Conservation (phyloP, 2,888 invertebrate species). For the Plusia festucae region DNA sequence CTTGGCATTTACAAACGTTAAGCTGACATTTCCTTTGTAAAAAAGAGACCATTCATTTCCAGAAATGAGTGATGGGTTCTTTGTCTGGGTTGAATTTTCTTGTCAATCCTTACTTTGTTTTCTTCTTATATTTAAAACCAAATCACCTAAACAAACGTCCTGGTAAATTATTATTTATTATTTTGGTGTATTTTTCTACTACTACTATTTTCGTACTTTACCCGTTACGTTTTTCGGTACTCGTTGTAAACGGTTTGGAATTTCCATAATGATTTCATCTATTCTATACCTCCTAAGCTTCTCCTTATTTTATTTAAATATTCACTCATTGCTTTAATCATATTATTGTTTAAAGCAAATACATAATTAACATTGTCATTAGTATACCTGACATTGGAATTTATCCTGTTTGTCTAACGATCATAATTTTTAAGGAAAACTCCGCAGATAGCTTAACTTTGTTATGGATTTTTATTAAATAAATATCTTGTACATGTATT, state of each 20-base stretch:
- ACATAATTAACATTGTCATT: not conserved
- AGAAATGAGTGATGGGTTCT: conserved; percentile 57
- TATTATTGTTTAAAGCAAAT: conserved; percentile 10
- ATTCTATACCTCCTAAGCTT: not conserved
- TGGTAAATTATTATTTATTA: not conserved
- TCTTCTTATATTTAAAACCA: conserved; percentile 13
- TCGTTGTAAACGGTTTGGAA: not conserved
- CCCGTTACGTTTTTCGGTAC: too few species aligned
- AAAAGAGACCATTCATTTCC: conserved; percentile 52
- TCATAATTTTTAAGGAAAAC: conserved; percentile 32
- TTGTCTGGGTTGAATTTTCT: conserved; percentile 49
- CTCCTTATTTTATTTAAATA: not conserved
- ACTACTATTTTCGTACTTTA: too few species aligned
- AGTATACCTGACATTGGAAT: conserved; percentile 17
- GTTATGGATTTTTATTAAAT: not conserved
- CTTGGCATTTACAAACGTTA: conserved; percentile 41
- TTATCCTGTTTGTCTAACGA: conserved; percentile 43
- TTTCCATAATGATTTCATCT: not conserved
- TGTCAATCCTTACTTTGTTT: conserved; percentile 45
- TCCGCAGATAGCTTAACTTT: not conserved
- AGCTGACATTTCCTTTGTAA: conserved; percentile 60
- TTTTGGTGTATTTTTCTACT: not conserved
- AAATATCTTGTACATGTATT: too few species aligned
- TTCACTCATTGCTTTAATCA: not conserved
- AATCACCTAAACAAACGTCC: not conserved